These are phyloP conservation scores for Orbicella faveolata DNA, from an alignment of 64 coral and sea anemone species.

Conservation along the genomic window DNA sequence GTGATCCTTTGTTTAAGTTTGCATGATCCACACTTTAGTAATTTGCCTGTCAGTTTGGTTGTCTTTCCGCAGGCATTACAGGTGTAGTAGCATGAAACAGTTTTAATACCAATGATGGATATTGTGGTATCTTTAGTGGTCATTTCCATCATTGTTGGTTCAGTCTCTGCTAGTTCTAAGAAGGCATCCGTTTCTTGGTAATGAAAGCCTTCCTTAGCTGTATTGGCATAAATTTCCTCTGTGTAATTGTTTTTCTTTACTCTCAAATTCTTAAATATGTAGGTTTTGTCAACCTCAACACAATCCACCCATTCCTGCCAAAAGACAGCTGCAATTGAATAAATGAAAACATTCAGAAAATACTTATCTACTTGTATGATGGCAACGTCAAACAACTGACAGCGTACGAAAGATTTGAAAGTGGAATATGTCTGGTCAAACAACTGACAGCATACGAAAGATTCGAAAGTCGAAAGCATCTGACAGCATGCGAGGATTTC, in stretches of 20 bases:
- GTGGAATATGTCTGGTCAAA: too few relatives aligned
- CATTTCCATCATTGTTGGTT: conserved; percentile 20
- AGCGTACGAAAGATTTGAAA: too few relatives aligned
- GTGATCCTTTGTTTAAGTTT: conserved; percentile 38
- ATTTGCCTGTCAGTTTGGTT: conserved; percentile 12
- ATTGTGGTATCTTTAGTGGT: conserved; percentile 6
- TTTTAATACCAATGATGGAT: conserved; percentile 41
- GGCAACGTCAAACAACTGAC: too few relatives aligned
- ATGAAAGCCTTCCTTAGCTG: conserved; percentile 36
- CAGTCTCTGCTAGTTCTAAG: conserved; percentile 22
- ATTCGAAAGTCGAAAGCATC: too few relatives aligned
- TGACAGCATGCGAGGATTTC: too few relatives aligned
- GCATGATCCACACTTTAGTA: conserved; percentile 35
- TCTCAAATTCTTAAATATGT: conserved; percentile 50
- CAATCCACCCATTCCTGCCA: too few relatives aligned
- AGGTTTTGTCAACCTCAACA: conserved; percentile 6
- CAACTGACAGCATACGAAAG: too few relatives aligned
- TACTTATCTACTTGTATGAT: too few relatives aligned
- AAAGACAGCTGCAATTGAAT: too few relatives aligned
- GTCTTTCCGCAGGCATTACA: conserved; percentile 44
- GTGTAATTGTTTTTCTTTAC: conserved; percentile 32
- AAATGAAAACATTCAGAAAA: too few relatives aligned
- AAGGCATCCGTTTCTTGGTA: conserved; percentile 20
- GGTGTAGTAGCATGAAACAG: conserved; percentile 15
- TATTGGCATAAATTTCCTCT: conserved; percentile 35